phyloP scores from a whole-genome alignment of 2,797 vertebrate species.

The Sphaeramia orbicularis region DNA sequence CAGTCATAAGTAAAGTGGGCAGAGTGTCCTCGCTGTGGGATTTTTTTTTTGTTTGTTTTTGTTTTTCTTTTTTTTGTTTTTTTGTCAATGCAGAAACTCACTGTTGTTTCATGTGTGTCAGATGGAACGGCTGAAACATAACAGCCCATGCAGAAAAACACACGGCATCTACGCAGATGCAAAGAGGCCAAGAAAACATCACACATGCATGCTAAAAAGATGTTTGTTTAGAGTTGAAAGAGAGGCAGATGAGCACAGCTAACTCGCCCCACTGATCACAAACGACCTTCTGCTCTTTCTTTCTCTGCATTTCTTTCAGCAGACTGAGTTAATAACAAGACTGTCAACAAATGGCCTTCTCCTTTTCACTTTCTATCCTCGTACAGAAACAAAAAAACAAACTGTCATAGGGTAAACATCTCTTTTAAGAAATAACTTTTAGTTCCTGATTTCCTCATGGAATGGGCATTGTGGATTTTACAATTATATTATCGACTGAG shows the following conservation, averaged over 20 bases:
- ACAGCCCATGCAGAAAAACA: constrained; percentile 3
- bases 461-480: too few species aligned
- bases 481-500: neutral
- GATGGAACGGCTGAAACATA: constrained; percentile 7
- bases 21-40: constrained; percentile 2
- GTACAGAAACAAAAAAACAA: constrained; percentile 21
- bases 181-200: constrained; percentile 33
- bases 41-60: too few species aligned
- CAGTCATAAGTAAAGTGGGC: constrained; percentile 27
- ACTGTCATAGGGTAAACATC: neutral
- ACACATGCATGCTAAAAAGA: constrained; percentile 49
- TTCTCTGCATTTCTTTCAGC: constrained; percentile 22
- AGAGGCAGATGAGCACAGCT: constrained; percentile 13
- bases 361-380: constrained; percentile 47
- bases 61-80: too few species aligned
- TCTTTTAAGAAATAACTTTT: neutral
- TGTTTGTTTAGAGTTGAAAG: constrained; percentile 39
- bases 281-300: constrained; percentile 24
- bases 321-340: constrained; percentile 29
- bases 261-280: constrained; percentile 11
- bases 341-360: constrained; percentile 28
- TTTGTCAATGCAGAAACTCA: neutral
- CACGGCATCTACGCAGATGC: constrained; percentile 5
- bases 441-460: neutral
- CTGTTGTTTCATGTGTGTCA: neutral